These are phyloP conservation scores for Passer domesticus DNA, from an alignment of 2,113 vertebrate species.

Conservation along the genomic window DNA sequence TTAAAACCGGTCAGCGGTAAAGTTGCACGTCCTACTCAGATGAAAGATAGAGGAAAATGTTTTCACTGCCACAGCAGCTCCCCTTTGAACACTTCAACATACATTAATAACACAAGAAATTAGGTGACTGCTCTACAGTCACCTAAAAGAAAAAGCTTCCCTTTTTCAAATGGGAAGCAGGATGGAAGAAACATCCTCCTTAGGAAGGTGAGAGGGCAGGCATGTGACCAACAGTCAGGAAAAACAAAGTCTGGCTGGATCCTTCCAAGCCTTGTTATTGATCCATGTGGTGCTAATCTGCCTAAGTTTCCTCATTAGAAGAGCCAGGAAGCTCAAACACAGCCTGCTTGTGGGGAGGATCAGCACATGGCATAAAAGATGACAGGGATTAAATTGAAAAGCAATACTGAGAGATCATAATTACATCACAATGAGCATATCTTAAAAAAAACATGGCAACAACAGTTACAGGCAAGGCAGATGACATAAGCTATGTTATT, in stretches of 20 bases:
- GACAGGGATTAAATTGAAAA: background rate
- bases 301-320: background rate
- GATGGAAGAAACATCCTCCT: background rate
- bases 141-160: too few species aligned
- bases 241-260: background rate
- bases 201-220: accelerated
- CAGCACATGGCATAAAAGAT: background rate
- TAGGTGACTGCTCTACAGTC: too few species aligned
- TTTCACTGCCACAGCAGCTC: background rate
- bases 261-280: background rate
- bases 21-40: accelerated
- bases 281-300: background rate
- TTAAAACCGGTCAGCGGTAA: background rate
- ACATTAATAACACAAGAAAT: background rate
- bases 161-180: background rate
- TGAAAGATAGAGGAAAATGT: background rate
- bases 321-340: background rate
- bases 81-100: background rate
- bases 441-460: background rate
- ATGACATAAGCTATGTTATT: background rate
- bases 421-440: background rate
- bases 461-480: background rate
- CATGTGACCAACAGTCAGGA: background rate
- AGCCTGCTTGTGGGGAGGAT: background rate
- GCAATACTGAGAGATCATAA: background rate